A percentile compares a stretch with the other conserved stretches of the same genome.
Evolutionary conservation across 2,113 vertebrate genomes (phyloP).

Genomic region (Zosterops japonicus): DNA sequence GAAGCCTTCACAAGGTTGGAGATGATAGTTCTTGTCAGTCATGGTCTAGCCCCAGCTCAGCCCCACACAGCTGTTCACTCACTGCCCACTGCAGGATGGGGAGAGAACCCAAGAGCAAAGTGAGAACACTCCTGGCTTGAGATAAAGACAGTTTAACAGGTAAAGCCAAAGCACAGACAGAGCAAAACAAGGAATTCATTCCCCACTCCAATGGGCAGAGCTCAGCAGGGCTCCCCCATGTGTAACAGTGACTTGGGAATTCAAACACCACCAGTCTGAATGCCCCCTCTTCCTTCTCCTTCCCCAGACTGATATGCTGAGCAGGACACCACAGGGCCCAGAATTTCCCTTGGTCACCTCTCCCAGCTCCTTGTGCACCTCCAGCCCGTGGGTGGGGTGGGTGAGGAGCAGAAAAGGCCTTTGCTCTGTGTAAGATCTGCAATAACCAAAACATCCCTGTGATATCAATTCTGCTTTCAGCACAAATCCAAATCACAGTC

Average conservation of each 20-base stretch:
- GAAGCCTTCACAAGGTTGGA: neutral
- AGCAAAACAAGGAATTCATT: neutral
- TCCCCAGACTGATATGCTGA: neutral
- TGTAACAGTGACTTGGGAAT: neutral
- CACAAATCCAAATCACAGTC: neutral
- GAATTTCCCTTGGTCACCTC: neutral
- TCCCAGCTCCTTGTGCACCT: neutral
- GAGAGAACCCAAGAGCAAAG: neutral
- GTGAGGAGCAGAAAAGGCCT: neutral
- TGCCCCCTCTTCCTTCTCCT: neutral
- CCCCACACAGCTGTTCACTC: neutral
- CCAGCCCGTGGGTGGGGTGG: neutral
- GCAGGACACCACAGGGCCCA: neutral
- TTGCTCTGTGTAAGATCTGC: neutral
- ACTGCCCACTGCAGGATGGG: accelerated
- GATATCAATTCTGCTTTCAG: neutral
- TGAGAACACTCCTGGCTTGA: neutral
- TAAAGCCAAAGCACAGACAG: neutral
- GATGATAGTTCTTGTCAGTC: neutral
- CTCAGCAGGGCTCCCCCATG: neutral
- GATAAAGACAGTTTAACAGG: neutral
- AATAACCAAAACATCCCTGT: neutral
- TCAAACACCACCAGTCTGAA: neutral
- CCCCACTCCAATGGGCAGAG: neutral
- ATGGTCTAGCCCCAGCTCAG: neutral